Evolutionary conservation across 2,888 invertebrate genomes (phyloP).

Genomic region (Caenorhabditis zanzibari): DNA sequence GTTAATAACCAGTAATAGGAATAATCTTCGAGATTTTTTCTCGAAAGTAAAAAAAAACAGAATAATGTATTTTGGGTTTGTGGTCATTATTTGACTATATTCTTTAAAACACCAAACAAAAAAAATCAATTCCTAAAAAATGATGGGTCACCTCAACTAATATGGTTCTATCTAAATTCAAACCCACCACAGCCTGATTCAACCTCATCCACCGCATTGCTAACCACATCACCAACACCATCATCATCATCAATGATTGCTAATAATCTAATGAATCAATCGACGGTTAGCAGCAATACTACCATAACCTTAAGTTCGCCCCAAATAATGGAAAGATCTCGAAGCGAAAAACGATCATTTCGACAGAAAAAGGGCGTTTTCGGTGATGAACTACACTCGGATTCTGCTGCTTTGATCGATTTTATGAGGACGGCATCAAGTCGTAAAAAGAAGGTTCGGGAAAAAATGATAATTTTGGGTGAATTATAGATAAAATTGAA

Average conservation of each 20-base stretch:
- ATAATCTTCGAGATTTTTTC: no score
- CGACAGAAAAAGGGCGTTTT: constrained; percentile 70
- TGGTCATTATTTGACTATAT: no score
- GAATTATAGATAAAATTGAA: constrained; percentile 4
- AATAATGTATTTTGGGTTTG: no score
- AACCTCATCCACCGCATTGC: constrained; percentile 47
- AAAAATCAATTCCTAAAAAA: not conserved
- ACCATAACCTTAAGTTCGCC: constrained; percentile 49
- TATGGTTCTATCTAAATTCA: not conserved
- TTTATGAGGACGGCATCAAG: constrained; percentile 77
- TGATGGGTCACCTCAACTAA: not conserved
- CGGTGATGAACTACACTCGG: constrained; percentile 74
- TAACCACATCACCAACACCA: constrained; percentile 61
- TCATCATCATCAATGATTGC: constrained; percentile 34
- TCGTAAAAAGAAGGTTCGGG: constrained; percentile 72
- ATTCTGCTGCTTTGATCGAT: constrained; percentile 79
- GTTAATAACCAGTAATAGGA: no score
- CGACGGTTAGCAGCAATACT: not conserved
- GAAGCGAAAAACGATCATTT: constrained; percentile 79
- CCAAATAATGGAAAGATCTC: constrained; percentile 64
- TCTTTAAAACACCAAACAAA: not conserved
- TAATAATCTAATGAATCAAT: not conserved
- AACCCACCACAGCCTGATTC: constrained; percentile 51
- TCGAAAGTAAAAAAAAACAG: no score
- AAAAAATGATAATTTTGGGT: not conserved